These are phyloP conservation scores for Rhabdomys pumilio DNA, from an alignment of 2,797 vertebrate species.

Conservation along the genomic window DNA sequence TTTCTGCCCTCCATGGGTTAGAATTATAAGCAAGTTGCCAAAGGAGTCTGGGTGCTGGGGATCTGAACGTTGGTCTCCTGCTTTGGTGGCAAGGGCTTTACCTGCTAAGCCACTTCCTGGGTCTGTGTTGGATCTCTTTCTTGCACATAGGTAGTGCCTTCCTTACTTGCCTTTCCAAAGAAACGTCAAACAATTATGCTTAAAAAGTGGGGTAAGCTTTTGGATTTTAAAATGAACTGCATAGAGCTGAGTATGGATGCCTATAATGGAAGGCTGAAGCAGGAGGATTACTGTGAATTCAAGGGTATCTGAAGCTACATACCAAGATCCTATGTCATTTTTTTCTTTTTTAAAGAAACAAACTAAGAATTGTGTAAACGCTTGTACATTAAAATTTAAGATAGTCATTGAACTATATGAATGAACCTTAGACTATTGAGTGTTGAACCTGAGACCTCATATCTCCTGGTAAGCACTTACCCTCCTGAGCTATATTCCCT, in stretches of 20 bases:
- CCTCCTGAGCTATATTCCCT: neutral
- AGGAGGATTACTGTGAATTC: neutral
- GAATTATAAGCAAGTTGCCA: neutral
- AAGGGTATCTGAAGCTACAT: neutral
- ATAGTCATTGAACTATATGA: neutral
- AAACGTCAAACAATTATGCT: slow-evolving; percentile 46
- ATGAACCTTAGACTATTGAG: neutral
- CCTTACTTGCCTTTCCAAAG: slow-evolving; percentile 62
- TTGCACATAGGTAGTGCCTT: neutral
- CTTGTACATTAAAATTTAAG: slow-evolving; percentile 30
- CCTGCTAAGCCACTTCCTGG: neutral
- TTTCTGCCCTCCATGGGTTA: neutral
- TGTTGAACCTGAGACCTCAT: neutral
- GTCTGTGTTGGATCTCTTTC: neutral
- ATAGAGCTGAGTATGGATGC: neutral
- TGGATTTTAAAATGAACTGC: neutral
- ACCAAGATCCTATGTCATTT: neutral
- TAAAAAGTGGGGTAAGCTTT: slow-evolving; percentile 23
- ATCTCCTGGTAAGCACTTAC: neutral
- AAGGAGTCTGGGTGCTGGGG: neutral
- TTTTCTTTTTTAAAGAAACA: too few relatives aligned
- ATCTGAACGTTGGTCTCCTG: neutral
- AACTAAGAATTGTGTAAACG: neutral
- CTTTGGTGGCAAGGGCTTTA: neutral
- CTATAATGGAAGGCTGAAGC: neutral